Base-by-base conservation (phyloP, 2,888 invertebrate genomes). In the Calephelis perditalis region DNA sequence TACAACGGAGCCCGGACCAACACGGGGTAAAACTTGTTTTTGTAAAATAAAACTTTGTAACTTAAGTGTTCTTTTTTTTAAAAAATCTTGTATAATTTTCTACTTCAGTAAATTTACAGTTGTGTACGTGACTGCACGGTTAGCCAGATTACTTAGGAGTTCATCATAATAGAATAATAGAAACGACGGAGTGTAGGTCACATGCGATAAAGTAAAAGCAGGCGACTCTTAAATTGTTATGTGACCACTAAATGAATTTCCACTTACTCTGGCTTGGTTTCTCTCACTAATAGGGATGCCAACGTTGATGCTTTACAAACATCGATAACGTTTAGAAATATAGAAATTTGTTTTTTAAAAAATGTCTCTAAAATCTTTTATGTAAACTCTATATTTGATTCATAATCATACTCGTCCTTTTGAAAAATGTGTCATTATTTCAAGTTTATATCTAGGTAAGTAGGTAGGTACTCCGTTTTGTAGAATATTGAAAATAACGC, bases 241-340 rank as follows among this genome's bases (percentile, higher is more conserved):
- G 71, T 69, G 70, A 71, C 72, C 73, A 71, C 73, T 70, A 70
- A 73, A 71, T 78, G 80, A 77, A 79, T 76, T 75, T 75, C 73
- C 69, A 70, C 73, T 80, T 78, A 76, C 75, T 71, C 74, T 73
- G 71, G 70, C 72, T 74, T 71, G 36, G 52, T 54, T 71, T 71
- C 72, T 73, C 68, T 73, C 70, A 74, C 72, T 64, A 66, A 60
- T 65, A 61, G 72, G 71, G 68, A 68, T 68, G 54, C 54, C 11
- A 36, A 36, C n/a, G 7, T 40, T 8, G 26, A 26, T 26, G 26
- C 1, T 40, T 40, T 40, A 40, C 40, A 9, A n/a, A 11, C 2
- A 52, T 52, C 52, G 26, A 36, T 36, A 35, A 11, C 35, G 4
- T 26, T 26, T 26, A 26, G 3, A 26, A 26, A 26, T 26, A 1